Base-by-base conservation (phyloP, 2,888 invertebrate genomes). In the Tachina lurida region DNA sequence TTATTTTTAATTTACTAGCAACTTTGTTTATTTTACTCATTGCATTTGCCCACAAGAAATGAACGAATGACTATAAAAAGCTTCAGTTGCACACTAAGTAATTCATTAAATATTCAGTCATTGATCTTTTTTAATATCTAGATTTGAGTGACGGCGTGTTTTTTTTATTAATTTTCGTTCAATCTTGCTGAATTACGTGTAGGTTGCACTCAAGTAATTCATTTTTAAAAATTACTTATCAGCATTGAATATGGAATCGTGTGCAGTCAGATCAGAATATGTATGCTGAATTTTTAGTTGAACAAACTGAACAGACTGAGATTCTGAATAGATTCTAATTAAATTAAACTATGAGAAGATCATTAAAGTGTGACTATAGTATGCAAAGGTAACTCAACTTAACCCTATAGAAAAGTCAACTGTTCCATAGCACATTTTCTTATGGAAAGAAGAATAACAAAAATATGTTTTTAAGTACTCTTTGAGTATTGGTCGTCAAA, bases 101-200 rank as follows among this genome's bases (percentile, higher is more conserved):
- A 41, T 60, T 68, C 68, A 67, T 77, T 43, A 58, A 45, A n/a
- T n/a, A 60, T 60, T 31, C 49, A 77, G n/a, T 68, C 41, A 49
- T 60, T 52, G 62, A 54, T 70, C 19, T 62, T 19, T 22, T 60
- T 67, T 41, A 49, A 54, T 75, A 41, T 45, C 45, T 17, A 17
- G 22, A 13, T 15, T 52, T 75, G 43, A 17, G 3, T 19, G 43
- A 70, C 31, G 2, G 15, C n/a, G n/a, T n/a, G n/a, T n/a, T n/a
- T 12, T 7, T 49, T 49, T 49, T 49, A 13, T 13, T 22, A 12
- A 17, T 39, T 39, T 15, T 49, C 17, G 7, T 31, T 31, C 49
- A 47, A 52, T 62, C 62, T 75, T 15, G 39, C n/a, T 45, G 31
- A 31, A 15, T 7, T 5, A 7, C 3, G 43, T 54, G 78, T 78